These are phyloP conservation scores for Acipenser oxyrinchus DNA, from an alignment of 2,797 vertebrate genomes.

Conservation along the genomic window DNA sequence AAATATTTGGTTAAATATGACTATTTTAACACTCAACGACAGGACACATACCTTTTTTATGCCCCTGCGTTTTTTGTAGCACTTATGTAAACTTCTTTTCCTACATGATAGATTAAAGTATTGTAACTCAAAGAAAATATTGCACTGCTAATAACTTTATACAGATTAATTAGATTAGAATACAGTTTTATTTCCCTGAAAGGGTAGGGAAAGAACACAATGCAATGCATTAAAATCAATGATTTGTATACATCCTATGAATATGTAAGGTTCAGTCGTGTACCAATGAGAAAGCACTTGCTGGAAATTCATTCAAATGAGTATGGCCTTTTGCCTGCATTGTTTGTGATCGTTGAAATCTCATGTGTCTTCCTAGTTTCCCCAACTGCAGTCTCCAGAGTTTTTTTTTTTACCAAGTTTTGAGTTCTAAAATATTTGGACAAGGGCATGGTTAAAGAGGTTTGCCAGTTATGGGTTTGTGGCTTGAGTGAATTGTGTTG, in stretches of 20 bases:
- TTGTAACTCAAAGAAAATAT: neutral
- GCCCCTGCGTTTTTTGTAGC: constrained; percentile 43
- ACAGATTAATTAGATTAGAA: too few relatives aligned
- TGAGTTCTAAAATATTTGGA: neutral
- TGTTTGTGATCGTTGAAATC: too few relatives aligned
- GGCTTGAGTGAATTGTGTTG: neutral
- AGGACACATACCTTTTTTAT: constrained; percentile 42
- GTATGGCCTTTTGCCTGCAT: too few relatives aligned
- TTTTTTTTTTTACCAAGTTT: neutral
- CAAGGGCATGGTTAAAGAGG: neutral
- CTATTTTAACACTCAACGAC: constrained; percentile 50
- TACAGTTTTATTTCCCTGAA: too few relatives aligned
- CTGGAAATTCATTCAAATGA: too few relatives aligned
- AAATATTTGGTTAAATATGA: constrained; percentile 68
- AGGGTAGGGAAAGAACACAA: neutral
- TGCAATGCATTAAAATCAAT: too few relatives aligned
- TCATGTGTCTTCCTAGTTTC: too few relatives aligned
- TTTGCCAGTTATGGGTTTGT: neutral
- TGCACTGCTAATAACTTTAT: neutral
- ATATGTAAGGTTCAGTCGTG: too few relatives aligned
- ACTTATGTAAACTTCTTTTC: constrained; percentile 29
- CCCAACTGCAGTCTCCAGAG: too few relatives aligned
- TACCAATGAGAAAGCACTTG: too few relatives aligned
- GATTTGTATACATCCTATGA: too few relatives aligned
- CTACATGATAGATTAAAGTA: constrained; percentile 21